Evolutionary conservation across 1,140 invertebrate species (phyloP).

Genomic region (Megathymus violae): DNA sequence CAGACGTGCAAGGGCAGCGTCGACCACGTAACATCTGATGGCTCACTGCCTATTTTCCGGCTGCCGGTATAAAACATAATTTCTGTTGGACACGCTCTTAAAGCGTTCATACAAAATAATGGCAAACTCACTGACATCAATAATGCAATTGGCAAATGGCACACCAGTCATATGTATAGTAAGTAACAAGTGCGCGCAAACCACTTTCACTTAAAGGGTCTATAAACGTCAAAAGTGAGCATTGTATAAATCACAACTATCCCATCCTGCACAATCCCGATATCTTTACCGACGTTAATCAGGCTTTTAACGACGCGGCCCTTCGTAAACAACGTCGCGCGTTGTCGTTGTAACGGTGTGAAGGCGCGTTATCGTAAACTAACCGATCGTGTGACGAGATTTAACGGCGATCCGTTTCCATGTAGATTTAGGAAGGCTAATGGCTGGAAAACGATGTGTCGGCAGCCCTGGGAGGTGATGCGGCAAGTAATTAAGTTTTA

Average conservation of each 20-base stretch:
- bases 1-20: too few species aligned
- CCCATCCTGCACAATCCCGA: conserved; percentile 24
- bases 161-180: too few species aligned
- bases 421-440: conserved; percentile 30
- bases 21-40: too few species aligned
- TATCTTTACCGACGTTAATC: conserved; percentile 30
- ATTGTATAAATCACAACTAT: conserved; percentile 24
- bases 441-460: conserved; percentile 21
- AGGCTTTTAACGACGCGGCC: conserved; percentile 25
- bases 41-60: too few species aligned
- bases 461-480: conserved; percentile 9
- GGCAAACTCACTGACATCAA: too few species aligned
- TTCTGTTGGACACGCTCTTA: too few species aligned
- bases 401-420: conserved; percentile 24
- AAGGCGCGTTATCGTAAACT: conserved; percentile 27
- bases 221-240: conserved; percentile 3
- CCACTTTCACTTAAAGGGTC: conserved; percentile 4
- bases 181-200: too few species aligned
- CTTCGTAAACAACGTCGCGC: conserved; percentile 27
- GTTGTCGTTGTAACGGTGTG: conserved; percentile 24
- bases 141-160: too few species aligned
- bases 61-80: too few species aligned
- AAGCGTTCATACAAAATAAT: too few species aligned
- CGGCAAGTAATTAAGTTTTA: conserved; percentile 25
- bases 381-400: conserved; percentile 28